phyloP scores from a whole-genome alignment of 2,888 invertebrate genomes.

The Drosophila dives region DNA sequence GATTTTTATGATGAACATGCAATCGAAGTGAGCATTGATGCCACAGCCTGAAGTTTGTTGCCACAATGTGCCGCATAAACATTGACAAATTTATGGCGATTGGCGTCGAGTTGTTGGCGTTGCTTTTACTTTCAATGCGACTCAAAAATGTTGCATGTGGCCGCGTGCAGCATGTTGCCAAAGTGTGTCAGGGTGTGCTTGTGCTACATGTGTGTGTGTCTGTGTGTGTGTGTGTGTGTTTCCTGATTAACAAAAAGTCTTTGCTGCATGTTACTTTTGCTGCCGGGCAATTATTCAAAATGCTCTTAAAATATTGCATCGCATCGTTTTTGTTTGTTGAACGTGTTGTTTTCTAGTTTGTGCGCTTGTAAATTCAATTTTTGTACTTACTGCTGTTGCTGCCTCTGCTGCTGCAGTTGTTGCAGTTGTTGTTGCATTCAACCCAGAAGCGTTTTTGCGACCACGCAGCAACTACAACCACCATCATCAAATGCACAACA shows the following conservation, averaged over 20 bases:
- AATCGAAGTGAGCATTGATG: conserved; percentile 33
- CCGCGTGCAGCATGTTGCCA: conserved; percentile 37
- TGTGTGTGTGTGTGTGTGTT: conserved; percentile 18
- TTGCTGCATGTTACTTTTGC: conserved; percentile 43
- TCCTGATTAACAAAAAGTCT: conserved; percentile 46
- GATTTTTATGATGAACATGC: conserved; percentile 66
- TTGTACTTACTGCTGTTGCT: conserved; percentile 28
- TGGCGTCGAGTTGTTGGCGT: conserved; percentile 27
- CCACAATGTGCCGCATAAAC: conserved; percentile 29
- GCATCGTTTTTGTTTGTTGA: conserved; percentile 55
- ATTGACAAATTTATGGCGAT: conserved; percentile 62
- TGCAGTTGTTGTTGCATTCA: conserved; percentile 39
- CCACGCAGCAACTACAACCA: conserved; percentile 51
- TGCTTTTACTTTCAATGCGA: conserved; percentile 61
- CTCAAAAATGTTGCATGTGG: conserved; percentile 65
- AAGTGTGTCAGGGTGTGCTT: conserved; percentile 21
- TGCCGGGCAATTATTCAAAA: conserved; percentile 71
- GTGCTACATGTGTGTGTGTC: conserved; percentile 8
- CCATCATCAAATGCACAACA: conserved; percentile 52
- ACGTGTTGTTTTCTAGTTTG: conserved; percentile 79
- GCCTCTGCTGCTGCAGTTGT: conserved; percentile 20
- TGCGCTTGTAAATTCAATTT: conserved; percentile 65
- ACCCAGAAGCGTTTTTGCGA: conserved; percentile 75
- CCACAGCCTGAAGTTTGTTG: conserved; percentile 3
- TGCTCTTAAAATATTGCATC: conserved; percentile 62